Evolutionary conservation across 2,113 vertebrate species (phyloP).

Genomic region (Symphodus melops): DNA sequence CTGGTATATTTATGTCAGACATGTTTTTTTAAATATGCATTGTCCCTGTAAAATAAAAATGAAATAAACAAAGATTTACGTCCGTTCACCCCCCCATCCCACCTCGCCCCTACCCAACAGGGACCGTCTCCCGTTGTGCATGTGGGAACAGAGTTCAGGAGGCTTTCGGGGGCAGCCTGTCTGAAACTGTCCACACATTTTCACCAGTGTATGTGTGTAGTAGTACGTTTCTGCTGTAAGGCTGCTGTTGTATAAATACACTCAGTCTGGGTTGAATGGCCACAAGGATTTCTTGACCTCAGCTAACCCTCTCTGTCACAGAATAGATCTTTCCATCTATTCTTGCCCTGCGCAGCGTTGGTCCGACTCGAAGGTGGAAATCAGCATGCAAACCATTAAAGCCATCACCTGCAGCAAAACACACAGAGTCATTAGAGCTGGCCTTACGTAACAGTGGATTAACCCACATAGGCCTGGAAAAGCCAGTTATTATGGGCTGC

Average conservation of each 20-base stretch:
- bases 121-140: too few relatives aligned
- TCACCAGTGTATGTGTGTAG: too few relatives aligned
- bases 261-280: neutral
- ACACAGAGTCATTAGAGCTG: slow-evolving; percentile 63
- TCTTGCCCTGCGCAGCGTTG: slow-evolving; percentile 13
- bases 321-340: neutral
- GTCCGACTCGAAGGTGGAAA: slow-evolving; percentile 30
- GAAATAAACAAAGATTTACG: too few relatives aligned
- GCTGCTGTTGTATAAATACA: neutral
- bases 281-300: neutral
- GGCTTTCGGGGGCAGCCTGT: too few relatives aligned
- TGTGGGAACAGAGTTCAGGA: too few relatives aligned
- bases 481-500: slow-evolving; percentile 65
- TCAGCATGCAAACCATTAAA: slow-evolving; percentile 54
- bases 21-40: too few relatives aligned
- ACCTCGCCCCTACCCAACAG: too few relatives aligned
- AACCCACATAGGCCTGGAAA: slow-evolving; percentile 68
- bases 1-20: too few relatives aligned
- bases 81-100: too few relatives aligned
- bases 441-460: slow-evolving; percentile 72
- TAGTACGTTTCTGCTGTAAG: neutral
- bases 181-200: too few relatives aligned
- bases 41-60: too few relatives aligned
- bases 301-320: neutral
- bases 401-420: slow-evolving; percentile 69